phyloP scores from a whole-genome alignment of 2,888 invertebrate species.

The Hydraecia micacea region DNA sequence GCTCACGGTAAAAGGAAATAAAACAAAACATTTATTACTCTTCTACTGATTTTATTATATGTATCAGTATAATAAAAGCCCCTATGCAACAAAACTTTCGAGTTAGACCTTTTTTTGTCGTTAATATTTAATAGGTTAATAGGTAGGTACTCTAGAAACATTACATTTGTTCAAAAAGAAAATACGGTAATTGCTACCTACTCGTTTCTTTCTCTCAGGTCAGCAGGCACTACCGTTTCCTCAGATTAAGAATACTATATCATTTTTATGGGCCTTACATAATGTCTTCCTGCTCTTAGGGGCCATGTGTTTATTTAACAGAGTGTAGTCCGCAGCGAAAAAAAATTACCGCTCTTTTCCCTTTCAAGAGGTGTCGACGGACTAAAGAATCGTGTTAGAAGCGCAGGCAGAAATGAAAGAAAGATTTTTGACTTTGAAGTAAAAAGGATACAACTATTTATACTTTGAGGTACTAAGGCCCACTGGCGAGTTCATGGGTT shows the following conservation, averaged over 20 bases:
- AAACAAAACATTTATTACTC: conserved; percentile 5
- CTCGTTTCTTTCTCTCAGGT: background rate
- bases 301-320: conserved; percentile 33
- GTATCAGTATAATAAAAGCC: background rate
- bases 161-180: background rate
- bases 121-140: no score
- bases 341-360: background rate
- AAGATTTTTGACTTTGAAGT: background rate
- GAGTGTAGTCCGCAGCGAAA: background rate
- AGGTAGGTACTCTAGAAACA: background rate
- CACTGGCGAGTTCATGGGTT: no score
- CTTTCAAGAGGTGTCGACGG: background rate
- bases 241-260: conserved; percentile 71
- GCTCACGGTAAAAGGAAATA: conserved; percentile 8
- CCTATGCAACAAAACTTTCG: conserved; percentile 17
- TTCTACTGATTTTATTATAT: conserved; percentile 15
- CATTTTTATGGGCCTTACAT: conserved; percentile 70
- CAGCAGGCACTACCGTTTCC: background rate
- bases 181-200: background rate
- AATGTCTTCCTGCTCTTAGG: conserved; percentile 48
- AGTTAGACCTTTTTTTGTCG: conserved; percentile 9
- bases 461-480: background rate
- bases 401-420: background rate
- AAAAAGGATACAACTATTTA: background rate
- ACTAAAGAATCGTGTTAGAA: background rate